phyloP scores from a whole-genome alignment of 2,797 vertebrate genomes.

The Thunnus albacares region DNA sequence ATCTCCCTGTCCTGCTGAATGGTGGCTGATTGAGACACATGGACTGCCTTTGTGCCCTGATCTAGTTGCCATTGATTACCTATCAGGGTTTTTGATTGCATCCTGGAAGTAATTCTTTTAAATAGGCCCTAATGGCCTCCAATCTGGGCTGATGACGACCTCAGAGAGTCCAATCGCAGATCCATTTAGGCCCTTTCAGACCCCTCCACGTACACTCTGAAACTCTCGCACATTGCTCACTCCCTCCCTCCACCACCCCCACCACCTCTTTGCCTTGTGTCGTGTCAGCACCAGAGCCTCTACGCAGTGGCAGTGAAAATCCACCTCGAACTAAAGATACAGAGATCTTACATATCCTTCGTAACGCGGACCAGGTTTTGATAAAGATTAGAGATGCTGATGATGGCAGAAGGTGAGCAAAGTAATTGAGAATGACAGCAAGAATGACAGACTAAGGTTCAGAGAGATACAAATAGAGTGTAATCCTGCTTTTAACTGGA shows the following conservation, averaged over 20 bases:
- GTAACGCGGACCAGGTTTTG: neutral
- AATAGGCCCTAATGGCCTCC: slow-evolving; percentile 87
- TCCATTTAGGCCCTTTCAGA: slow-evolving; percentile 86
- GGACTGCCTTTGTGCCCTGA: slow-evolving; percentile 84
- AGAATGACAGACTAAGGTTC: slow-evolving; percentile 23
- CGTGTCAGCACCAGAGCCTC: slow-evolving; percentile 32
- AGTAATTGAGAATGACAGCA: slow-evolving; percentile 47
- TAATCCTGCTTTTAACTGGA: slow-evolving; percentile 63
- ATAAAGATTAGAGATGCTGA: slow-evolving; percentile 32
- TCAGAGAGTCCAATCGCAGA: slow-evolving; percentile 83
- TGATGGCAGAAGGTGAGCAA: slow-evolving; percentile 28
- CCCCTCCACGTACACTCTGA: slow-evolving; percentile 76
- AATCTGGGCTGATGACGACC: slow-evolving; percentile 85
- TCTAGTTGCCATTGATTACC: slow-evolving; percentile 88
- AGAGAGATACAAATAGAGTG: slow-evolving; percentile 46
- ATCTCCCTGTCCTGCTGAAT: slow-evolving; percentile 83
- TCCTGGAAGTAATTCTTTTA: slow-evolving; percentile 89
- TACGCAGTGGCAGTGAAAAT: slow-evolving; percentile 37
- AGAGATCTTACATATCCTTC: slow-evolving; percentile 14
- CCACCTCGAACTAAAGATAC: slow-evolving; percentile 17
- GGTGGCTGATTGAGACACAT: slow-evolving; percentile 86
- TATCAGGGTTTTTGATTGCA: slow-evolving; percentile 88
- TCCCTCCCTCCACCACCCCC: slow-evolving; percentile 56
- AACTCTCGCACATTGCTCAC: slow-evolving; percentile 69
- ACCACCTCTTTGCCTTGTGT: slow-evolving; percentile 52